Evolutionary conservation across 2,888 invertebrate species (phyloP), one percentile per base, ranked within the genome.

Genomic region (Hyalella azteca): DNA sequence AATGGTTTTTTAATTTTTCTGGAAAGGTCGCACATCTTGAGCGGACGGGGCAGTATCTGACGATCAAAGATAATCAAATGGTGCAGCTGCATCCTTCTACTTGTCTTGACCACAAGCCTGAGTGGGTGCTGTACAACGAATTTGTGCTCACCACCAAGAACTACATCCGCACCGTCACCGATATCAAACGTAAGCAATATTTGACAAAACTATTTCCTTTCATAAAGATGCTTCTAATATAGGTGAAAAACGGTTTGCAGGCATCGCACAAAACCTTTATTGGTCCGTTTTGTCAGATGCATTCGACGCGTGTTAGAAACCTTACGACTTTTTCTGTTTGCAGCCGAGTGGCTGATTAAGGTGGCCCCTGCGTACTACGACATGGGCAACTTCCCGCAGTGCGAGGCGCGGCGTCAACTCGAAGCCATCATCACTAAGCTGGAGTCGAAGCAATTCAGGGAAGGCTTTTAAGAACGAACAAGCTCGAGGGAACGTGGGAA

Each of bases 51-150:
- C 97, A 98, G 89, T 99, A 99, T 89, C 90, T 98, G 85, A 99
- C 99, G 2, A 97, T 98, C 85, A 99, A 99, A 88, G 99, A 99
- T 90, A 98, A 98, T 90, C 99, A 99, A 90, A 93, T 96, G 83
- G 99, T 99, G 0, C 98, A 98, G 88, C 91, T 99, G 59, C 99
- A 99, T 90, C 99, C 99, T 0, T 98, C 98, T 85, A 98, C 98
- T 11, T 98, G 98, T 87, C 91, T 99, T 80, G 98, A 98, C 90
- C 99, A 99, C 90, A 99, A 99, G 88, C 99, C 99, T 0, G 99
- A 99, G 89, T 99, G 99, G 99, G 98, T 98, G 54, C 93, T 99
- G 82, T 99, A 99, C 90, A 98, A 99, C 89, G 99, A 99, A 90
- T 99, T 99, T 88, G 99, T 99, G 75, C 91, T 99, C 85, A 99